These are phyloP conservation scores for Napeogenes sylphis DNA, from an alignment of 2,888 invertebrate genomes.

Conservation along the genomic window DNA sequence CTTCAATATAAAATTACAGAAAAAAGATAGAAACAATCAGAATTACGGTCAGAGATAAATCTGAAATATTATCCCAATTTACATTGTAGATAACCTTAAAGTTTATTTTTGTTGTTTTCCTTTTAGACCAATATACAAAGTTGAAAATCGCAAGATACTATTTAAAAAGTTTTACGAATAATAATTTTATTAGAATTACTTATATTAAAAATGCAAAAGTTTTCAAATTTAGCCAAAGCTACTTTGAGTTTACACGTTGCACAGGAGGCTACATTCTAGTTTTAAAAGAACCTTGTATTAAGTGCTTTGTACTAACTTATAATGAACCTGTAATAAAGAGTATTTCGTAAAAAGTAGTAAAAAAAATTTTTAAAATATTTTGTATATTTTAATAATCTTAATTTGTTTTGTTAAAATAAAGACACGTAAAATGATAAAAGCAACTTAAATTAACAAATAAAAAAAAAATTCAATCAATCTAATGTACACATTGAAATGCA, in stretches of 20 bases:
- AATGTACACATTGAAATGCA: background rate
- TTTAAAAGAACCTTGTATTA: conserved; percentile 1
- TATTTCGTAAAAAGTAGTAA: background rate
- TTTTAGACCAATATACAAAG: too few relatives aligned
- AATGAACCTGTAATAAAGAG: background rate
- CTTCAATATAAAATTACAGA: too few relatives aligned
- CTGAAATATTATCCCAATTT: too few relatives aligned
- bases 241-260: background rate
- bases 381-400: background rate
- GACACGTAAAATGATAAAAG: background rate
- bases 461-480: background rate
- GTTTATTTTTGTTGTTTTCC: too few relatives aligned
- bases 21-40: too few relatives aligned
- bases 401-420: background rate
- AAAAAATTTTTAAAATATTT: background rate
- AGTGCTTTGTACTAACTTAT: background rate
- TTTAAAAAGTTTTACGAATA: too few relatives aligned
- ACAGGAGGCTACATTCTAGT: conserved; percentile 1
- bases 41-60: too few relatives aligned
- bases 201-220: too few relatives aligned
- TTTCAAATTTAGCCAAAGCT: background rate
- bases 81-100: too few relatives aligned
- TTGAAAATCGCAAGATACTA: too few relatives aligned
- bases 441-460: too few relatives aligned
- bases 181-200: too few relatives aligned